These are phyloP conservation scores for Sphenopsis melanotis DNA, from an alignment of 2,797 vertebrate species.

Conservation along the genomic window DNA sequence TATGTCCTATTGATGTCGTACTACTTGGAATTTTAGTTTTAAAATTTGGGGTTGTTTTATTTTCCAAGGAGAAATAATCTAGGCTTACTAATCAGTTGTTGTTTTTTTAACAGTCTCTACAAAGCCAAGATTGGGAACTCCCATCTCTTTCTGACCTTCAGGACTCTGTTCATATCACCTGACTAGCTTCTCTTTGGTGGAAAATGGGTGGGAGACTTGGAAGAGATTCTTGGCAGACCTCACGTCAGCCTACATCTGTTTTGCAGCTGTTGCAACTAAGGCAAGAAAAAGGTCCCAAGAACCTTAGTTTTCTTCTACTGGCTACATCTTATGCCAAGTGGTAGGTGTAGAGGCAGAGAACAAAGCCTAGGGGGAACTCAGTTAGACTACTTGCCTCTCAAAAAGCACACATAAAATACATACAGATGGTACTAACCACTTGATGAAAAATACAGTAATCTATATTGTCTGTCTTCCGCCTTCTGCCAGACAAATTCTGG, in stretches of 20 bases:
- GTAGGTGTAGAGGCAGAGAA: conserved; percentile 70
- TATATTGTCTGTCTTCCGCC: background rate
- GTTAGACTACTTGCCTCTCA: conserved; percentile 44
- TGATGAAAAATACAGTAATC: conserved; percentile 57
- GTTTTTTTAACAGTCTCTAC: background rate
- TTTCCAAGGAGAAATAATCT: background rate
- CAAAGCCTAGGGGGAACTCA: conserved; percentile 40
- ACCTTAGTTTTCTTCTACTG: conserved; percentile 64
- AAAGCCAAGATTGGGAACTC: conserved; percentile 17
- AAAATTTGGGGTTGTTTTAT: background rate
- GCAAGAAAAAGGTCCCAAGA: conserved; percentile 26
- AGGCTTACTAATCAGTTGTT: background rate
- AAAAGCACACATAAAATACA: conserved; percentile 60
- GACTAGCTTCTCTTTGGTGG: conserved; percentile 61
- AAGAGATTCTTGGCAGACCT: conserved; percentile 71
- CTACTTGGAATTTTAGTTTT: background rate
- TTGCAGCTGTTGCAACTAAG: conserved; percentile 75
- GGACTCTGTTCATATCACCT: conserved; percentile 42
- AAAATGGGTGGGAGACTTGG: conserved; percentile 72
- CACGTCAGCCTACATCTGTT: conserved; percentile 73
- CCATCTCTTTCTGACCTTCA: conserved; percentile 42
- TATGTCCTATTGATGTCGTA: background rate
- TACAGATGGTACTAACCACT: conserved; percentile 61
- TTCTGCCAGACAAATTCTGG: conserved; percentile 7
- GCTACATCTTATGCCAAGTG: conserved; percentile 67